A percentile compares a stretch with the other conserved stretches of the same genome.
These are phyloP conservation scores for Drosophila saltans DNA, from an alignment of 1,140 invertebrate genomes.

Conservation along the genomic window DNA sequence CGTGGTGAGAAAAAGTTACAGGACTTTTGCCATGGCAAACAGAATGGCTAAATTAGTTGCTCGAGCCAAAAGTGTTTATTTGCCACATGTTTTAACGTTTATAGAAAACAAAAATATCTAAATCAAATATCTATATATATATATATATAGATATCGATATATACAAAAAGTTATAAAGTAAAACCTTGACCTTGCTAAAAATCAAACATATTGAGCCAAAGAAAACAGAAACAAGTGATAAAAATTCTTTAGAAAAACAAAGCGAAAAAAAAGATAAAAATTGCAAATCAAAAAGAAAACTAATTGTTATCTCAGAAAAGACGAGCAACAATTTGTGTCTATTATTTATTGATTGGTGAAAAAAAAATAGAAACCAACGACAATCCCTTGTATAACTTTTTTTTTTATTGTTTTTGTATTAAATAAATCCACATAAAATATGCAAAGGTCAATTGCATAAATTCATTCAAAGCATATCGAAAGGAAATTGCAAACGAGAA, in stretches of 20 bases:
- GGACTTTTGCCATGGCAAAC: constrained; percentile 26
- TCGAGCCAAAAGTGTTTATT: constrained; percentile 1
- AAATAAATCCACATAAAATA: constrained; percentile 32
- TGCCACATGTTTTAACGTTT: neutral
- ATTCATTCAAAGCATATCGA: constrained; percentile 15
- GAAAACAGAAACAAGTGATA: neutral
- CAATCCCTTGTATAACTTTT: constrained; percentile 49
- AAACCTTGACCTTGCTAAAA: neutral
- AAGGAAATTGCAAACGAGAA: neutral
- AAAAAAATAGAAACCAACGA: neutral
- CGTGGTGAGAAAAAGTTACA: constrained; percentile 44
- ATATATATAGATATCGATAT: neutral
- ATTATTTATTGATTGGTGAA: constrained; percentile 50
- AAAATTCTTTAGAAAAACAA: neutral
- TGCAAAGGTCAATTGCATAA: constrained; percentile 46
- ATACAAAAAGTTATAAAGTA: neutral
- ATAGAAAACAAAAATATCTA: neutral
- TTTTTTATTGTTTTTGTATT: neutral
- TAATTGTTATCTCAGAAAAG: neutral
- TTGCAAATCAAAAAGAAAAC: neutral
- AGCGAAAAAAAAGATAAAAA: neutral
- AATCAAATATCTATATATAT: neutral
- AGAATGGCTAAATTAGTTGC: constrained; percentile 23
- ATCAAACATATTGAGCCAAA: no score
- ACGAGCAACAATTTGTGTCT: constrained; percentile 52